Conservation (phyloP, 2,113 vertebrate genomes). For the Vulpes vulpes region DNA sequence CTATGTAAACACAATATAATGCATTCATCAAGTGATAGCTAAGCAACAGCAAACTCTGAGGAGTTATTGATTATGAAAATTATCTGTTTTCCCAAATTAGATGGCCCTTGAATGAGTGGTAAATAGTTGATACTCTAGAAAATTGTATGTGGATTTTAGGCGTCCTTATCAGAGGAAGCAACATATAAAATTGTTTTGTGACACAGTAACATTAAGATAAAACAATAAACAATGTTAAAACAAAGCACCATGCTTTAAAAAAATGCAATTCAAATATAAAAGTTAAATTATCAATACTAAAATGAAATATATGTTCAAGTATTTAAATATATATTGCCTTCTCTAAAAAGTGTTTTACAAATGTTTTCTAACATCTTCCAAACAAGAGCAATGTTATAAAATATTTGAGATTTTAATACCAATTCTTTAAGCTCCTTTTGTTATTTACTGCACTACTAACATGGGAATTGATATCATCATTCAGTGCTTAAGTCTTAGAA, state of each 20-base stretch:
- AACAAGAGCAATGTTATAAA: not conserved
- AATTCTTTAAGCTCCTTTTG: not conserved
- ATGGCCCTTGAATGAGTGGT: not conserved
- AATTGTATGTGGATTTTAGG: not conserved
- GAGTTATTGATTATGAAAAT: not conserved
- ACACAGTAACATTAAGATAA: not conserved
- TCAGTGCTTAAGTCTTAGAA: not conserved
- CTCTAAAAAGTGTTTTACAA: not conserved
- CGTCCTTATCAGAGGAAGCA: not conserved
- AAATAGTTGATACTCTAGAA: not conserved
- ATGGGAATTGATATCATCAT: not conserved
- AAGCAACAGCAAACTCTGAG: not conserved
- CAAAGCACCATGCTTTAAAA: not conserved
- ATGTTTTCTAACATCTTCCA: not conserved
- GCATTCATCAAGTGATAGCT: not conserved
- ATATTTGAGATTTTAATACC: not conserved
- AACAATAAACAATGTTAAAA: not conserved
- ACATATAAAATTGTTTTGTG: not conserved
- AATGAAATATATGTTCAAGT: not conserved
- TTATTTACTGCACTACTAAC: not conserved
- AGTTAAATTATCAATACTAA: not conserved
- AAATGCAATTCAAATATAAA: not conserved
- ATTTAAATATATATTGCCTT: not conserved
- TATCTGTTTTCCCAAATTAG: not conserved
- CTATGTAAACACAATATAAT: not conserved